phyloP scores from a whole-genome alignment of 2,888 invertebrate genomes.

The Unio pictorum region DNA sequence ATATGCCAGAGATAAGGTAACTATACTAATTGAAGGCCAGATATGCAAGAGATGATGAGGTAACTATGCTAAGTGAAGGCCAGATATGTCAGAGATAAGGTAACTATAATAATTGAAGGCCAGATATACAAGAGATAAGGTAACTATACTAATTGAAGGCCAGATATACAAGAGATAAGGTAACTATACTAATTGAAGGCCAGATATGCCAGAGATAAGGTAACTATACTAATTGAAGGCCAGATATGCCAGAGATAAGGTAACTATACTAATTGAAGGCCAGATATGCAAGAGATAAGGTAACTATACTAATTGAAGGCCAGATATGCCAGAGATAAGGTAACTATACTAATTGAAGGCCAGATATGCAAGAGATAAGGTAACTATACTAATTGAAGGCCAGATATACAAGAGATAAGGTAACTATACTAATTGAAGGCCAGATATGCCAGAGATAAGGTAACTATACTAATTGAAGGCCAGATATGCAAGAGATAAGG shows the following conservation, averaged over 20 bases:
- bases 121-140: conserved; percentile 48
- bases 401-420: conserved; percentile 48
- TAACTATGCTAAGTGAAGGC: conserved; percentile 39
- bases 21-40: conserved; percentile 40
- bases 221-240: conserved; percentile 40
- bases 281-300: conserved; percentile 50
- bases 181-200: conserved; percentile 10
- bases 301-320: conserved; percentile 40
- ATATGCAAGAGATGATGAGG: conserved; percentile 45
- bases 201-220: no score
- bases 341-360: conserved; percentile 40
- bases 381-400: conserved; percentile 40
- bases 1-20: conserved; percentile 49
- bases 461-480: conserved; percentile 10
- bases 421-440: conserved; percentile 40
- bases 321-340: conserved; percentile 48
- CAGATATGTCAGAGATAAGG: conserved; percentile 50
- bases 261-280: conserved; percentile 40
- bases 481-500: conserved; percentile 47
- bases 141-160: conserved; percentile 40
- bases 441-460: conserved; percentile 48
- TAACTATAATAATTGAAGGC: conserved; percentile 39
- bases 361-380: conserved; percentile 50
- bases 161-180: conserved; percentile 48
- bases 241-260: conserved; percentile 50